Evolutionary conservation across 2,797 vertebrate genomes (phyloP).

Genomic region (Geotrypetes seraphini): DNA sequence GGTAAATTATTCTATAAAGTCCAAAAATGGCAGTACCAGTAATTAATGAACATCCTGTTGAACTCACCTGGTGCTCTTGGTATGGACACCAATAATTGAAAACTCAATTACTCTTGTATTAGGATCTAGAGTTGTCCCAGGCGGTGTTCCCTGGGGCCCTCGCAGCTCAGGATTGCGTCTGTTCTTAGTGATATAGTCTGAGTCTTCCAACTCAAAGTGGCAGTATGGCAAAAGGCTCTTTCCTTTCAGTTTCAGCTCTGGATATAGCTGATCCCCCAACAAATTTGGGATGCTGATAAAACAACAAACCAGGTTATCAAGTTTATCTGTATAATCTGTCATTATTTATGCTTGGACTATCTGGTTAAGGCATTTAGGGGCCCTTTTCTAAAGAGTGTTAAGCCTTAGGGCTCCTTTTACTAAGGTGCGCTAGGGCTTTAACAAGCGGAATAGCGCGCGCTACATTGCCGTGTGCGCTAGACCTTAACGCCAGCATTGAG

Average conservation of each 20-base stretch:
- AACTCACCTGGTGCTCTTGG: slow-evolving; percentile 52
- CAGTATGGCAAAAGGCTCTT: slow-evolving; percentile 52
- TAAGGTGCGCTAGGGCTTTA: no score
- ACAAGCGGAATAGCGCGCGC: no score
- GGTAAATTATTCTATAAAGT: no score
- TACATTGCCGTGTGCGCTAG: no score
- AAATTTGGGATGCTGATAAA: slow-evolving; percentile 70
- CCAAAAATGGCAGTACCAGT: no score
- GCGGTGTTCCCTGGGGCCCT: slow-evolving; percentile 11
- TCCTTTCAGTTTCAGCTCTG: slow-evolving; percentile 49
- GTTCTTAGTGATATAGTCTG: slow-evolving; percentile 56
- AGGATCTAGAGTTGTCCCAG: slow-evolving; percentile 31
- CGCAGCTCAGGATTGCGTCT: slow-evolving; percentile 32
- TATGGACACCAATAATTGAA: slow-evolving; percentile 47
- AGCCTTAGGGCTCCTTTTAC: no score
- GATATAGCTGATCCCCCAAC: slow-evolving; percentile 33
- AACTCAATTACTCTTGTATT: slow-evolving; percentile 69
- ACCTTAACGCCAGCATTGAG: no score
- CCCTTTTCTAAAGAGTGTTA: no score
- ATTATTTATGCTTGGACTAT: no score
- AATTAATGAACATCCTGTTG: no score
- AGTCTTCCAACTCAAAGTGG: slow-evolving; percentile 69
- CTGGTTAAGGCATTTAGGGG: no score
- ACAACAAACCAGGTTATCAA: neutral
- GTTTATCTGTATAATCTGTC: neutral